Base-by-base conservation (phyloP, 2,888 invertebrate genomes). In the Argyresthia goedartella region DNA sequence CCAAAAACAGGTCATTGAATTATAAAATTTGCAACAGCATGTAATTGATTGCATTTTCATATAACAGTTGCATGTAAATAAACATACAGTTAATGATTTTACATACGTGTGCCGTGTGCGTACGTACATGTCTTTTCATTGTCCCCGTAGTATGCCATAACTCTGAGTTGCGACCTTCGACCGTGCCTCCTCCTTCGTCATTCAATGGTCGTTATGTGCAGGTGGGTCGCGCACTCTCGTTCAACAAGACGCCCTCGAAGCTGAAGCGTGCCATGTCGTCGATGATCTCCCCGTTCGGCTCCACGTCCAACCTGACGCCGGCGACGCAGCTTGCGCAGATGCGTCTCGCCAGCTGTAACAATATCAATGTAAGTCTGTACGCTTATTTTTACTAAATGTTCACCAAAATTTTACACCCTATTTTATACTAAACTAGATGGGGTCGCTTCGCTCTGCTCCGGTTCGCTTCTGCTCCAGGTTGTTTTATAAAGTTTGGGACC, bases 191-290 rank as follows among this genome's bases (percentile, higher is more conserved):
- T n/a, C 8, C 35, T 35, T 7, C 13, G 13, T 35, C n/a, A 48
- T 34, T 7, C n/a, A 35, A 9, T 34, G 48, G 6, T 34, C 16
- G 11, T 33, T 53, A 36, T 35, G 50, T 49, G 53, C 61, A 90
- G 90, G 96, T 98, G 62, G 96, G 96, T 51, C 91, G 98, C 61
- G 97, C 97, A 60, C 94, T 98, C 71, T 97, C 97, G 59, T 96
- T 98, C 82, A 97, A 96, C 81, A 96, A 96, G 84, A 97, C 98
- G 34, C 97, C 98, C 50, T 95, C 94, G 59, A 96, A 95, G 77
- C 81, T 98, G 65, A 97, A 97, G 81, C 90, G 97, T 54, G 97
- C 97, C 35, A 94, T 98, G 78, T 97, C 97, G 15, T 95, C 96
- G 45, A 95, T 96, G 93, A 96, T 96, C 90, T 93, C 94, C 55